These are phyloP conservation scores for Bucco capensis DNA, from an alignment of 2,113 vertebrate genomes.

Conservation along the genomic window DNA sequence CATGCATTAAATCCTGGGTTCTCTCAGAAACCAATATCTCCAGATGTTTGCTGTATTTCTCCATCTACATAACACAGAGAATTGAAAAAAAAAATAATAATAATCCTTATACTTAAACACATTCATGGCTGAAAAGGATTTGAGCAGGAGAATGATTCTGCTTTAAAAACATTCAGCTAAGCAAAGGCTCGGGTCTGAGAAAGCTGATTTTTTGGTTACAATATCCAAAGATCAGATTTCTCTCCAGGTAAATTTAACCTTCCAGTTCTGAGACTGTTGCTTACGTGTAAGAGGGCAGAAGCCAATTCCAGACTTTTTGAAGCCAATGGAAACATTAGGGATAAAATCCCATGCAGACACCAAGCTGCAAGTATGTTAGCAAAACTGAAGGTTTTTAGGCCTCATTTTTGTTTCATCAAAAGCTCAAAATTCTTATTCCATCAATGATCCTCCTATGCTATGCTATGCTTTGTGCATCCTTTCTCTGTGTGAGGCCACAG, in stretches of 20 bases:
- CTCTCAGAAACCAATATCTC: slow-evolving; percentile 83
- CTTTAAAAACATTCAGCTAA: background rate
- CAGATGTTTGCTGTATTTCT: slow-evolving; percentile 90
- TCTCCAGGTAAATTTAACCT: background rate
- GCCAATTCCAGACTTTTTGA: background rate
- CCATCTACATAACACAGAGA: slow-evolving; percentile 75
- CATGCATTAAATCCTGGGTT: slow-evolving; percentile 83
- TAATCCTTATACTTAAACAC: background rate
- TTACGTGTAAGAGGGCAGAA: background rate
- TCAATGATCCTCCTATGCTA: background rate
- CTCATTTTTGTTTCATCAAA: background rate
- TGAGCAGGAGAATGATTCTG: background rate
- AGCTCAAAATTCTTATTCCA: background rate
- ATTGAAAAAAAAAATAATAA: no score
- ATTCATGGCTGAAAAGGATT: background rate
- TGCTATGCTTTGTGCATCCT: background rate
- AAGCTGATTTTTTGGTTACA: background rate
- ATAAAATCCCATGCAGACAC: background rate
- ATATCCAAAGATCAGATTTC: background rate
- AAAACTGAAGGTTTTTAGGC: background rate
- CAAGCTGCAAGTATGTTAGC: background rate
- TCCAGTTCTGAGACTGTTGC: background rate
- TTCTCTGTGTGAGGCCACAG: background rate
- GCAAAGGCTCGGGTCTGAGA: background rate
- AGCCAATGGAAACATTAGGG: background rate